Evolutionary conservation across 2,888 invertebrate genomes (phyloP), one percentile per base, ranked within the genome.

Genomic region (Drosophila fungiperda): DNA sequence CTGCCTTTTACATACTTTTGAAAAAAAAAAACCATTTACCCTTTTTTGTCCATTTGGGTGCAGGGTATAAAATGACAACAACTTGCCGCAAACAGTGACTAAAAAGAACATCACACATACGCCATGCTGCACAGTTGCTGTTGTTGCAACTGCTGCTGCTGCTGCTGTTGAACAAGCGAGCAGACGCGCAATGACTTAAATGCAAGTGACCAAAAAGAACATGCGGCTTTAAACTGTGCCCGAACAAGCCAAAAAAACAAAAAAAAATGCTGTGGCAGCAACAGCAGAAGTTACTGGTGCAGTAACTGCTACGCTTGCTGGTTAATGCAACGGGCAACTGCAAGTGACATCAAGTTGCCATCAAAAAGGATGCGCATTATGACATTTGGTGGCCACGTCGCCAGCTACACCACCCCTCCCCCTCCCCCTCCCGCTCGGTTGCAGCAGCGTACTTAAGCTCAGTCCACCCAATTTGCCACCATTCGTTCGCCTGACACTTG

Each of bases 381-480:
- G 81, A 84, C 85, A 84, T 81, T 81, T 81, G 84, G 84, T 65
- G 78, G 84, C 20, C 5, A 23, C 23, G 1, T 29, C 70, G 9
- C 64, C 52, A 35, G 17, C 23, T 20, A 15, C 9, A 5, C 50
- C 49, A 9, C 3, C 29, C 12, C n/a, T 1, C 15, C 5, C 9
- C 4, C 50, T 12, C 12, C 17, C 1, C 3, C 12, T 12, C 32
- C 4, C 20, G 15, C 15, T 52, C 7, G 6, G 6, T 42, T 23
- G 54, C 36, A 63, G 50, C 72, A 48, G 52, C 26, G 36, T 59
- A 59, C 63, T 64, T 57, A 71, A 52, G 29, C 62, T 58, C 52
- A 65, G 57, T 67, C 80, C 82, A 38, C 68, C 65, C 73, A 76
- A 80, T 68, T 68, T 68, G 26, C 35, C 40, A 49, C 52, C 76